A percentile compares a stretch with the other conserved stretches of the same genome.
These are phyloP conservation scores for Bujurquina vittata DNA, from an alignment of 2,113 vertebrate genomes.

Conservation along the genomic window DNA sequence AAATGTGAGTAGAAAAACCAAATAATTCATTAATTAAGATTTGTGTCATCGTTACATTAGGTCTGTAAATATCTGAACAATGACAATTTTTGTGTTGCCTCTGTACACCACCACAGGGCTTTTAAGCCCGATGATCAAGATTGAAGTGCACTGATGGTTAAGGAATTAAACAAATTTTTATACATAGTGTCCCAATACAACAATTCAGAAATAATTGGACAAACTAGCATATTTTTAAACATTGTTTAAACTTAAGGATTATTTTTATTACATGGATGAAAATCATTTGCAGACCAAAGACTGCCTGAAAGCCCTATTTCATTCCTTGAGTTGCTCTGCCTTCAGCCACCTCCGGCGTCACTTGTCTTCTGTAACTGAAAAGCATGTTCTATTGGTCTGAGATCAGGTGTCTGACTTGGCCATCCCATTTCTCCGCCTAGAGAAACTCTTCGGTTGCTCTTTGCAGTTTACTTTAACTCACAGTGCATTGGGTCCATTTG, in stretches of 20 bases:
- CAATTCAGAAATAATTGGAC: neutral
- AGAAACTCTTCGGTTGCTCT: neutral
- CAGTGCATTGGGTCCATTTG: neutral
- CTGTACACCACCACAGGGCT: too few species aligned
- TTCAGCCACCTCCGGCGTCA: neutral
- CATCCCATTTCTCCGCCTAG: neutral
- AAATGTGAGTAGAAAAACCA: neutral
- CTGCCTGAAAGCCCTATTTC: too few species aligned
- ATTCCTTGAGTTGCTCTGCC: too few species aligned
- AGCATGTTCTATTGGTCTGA: neutral
- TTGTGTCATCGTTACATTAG: neutral
- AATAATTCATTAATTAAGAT: conserved; percentile 13
- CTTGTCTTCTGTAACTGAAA: neutral
- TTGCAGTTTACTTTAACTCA: neutral
- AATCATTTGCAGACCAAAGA: too few species aligned
- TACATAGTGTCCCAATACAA: neutral
- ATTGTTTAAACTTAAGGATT: neutral
- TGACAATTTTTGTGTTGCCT: too few species aligned
- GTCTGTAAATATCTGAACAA: neutral
- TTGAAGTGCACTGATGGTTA: neutral
- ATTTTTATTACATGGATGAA: neutral
- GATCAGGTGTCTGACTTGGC: neutral
- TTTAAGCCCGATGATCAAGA: too few species aligned
- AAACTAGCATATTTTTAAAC: neutral
- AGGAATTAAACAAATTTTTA: neutral